Base-by-base conservation (phyloP, 2,113 vertebrate species). In the Eulemur macaco region DNA sequence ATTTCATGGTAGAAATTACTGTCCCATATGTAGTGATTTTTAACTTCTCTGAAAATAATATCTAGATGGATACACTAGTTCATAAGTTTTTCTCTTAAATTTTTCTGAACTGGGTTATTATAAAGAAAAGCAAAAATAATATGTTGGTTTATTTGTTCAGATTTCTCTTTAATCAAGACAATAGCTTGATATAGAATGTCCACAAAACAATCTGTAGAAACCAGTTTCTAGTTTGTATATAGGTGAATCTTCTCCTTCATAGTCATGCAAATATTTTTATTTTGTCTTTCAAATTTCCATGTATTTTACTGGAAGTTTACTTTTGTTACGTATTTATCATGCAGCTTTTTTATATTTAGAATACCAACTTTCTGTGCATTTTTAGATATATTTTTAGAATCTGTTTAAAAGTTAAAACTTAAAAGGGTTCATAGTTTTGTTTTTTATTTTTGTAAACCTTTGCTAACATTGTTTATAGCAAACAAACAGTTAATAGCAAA, bases 371-470 rank as follows among this genome's bases (percentile, higher is more conserved):
- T 66, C 85, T 94, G 34, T 86, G 83, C 80, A 42, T 47, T 27
- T 88, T 94, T 91, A 60, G 39, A 31, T 64, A 31, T 21, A 37
- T 83, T 47, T 96, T 56, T 56, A 89, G 52, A 95, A 80, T 94
- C 66, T 11, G 23, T 86, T 86, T 74, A 80, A 94, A 93, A 90
- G n/a, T 42, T 31, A 86, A 86, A 90, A 77, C 14, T 50, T 60
- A 69, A 81, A 76, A 87, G 29, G 6, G 9, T 92, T 89, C 73
- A 6, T 6, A 17, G 27, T 60, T 85, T 82, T 68, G 89, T 52
- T 63, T 45, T 81, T 81, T 45, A 27, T 85, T 63, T 96, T 18
- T 37, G 37, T 45, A 81, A 97, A 60, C 31, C 3, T 68, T 86
- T 86, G 66, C 42, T 73, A 39, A 76, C 17, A 76, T 73, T 80